Conservation (phyloP, 1,140 invertebrate species). For the Euglossa dilemma region DNA sequence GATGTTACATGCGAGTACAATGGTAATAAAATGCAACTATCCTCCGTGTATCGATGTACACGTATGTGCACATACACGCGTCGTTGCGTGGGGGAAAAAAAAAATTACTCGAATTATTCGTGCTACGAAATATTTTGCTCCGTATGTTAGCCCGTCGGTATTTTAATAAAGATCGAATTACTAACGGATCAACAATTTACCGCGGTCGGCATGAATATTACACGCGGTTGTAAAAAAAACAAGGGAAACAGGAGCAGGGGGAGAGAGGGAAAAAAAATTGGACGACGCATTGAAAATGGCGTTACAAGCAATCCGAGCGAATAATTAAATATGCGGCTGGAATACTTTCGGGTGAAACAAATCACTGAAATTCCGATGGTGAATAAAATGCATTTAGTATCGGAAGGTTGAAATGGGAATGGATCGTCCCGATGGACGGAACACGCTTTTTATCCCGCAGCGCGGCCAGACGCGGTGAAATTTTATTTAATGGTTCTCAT, state of each 20-base stretch:
- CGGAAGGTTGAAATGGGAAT: slow-evolving; percentile 42
- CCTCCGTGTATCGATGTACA: background rate
- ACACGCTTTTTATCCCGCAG: slow-evolving; percentile 26
- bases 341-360: slow-evolving; percentile 50
- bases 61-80: no score
- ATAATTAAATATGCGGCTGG: slow-evolving; percentile 42
- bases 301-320: slow-evolving; percentile 40
- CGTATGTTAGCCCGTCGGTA: background rate
- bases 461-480: slow-evolving; percentile 22
- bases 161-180: slow-evolving; percentile 34
- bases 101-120: background rate
- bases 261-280: background rate
- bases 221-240: slow-evolving; percentile 3
- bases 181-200: slow-evolving; percentile 19
- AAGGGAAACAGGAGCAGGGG: background rate
- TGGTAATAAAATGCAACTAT: background rate
- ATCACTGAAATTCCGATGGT: slow-evolving; percentile 41
- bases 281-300: background rate
- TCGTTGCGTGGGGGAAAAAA: background rate
- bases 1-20: no score
- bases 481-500: slow-evolving; percentile 51
- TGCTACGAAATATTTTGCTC: background rate
- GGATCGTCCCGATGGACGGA: slow-evolving; percentile 48
- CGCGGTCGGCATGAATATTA: background rate
- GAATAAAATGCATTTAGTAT: slow-evolving; percentile 43